Evolutionary conservation across 2,113 vertebrate genomes (phyloP), one percentile per base, ranked within the genome.

Genomic region (Arenaria interpres): DNA sequence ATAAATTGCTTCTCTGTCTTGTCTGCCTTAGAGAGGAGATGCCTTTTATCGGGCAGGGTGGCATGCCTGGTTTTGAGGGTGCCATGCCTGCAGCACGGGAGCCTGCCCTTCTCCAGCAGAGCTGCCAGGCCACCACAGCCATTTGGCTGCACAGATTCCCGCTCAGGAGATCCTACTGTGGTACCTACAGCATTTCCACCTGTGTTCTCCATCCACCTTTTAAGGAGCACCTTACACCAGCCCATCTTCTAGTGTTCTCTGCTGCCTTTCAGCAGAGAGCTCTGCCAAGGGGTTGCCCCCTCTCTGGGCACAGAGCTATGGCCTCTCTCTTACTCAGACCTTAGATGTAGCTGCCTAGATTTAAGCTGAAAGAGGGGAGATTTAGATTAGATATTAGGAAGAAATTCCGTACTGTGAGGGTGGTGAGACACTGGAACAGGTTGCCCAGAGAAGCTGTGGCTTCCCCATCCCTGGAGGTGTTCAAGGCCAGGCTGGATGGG

Each of bases 261-360:
- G 25, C 35, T 87, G 25, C 53, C 39, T 60, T 56, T 48, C 33
- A 11, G 48, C 63, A n/a, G 39, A 48, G 60, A 24, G 53, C 71
- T 32, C 33, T 83, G 77, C 59, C 2, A 2, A 59, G 75, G 45
- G 54, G 6, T 51, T 74, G 45, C 30, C 63, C 14, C 54, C 14
- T 3, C 48, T 48, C 46, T 1, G 2, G 37, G 21, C 14, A 3
- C 10, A 75, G 64, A 43, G 43, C 56, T 14, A 3, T 1, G 10
- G 63, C 56, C 37, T 54, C 32, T 21, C 33, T 89, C 12, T 37
- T 84, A 8, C n/a, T 62, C 59, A 57, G 45, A 39, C 76, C 2
- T 4, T 19, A 18, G 33, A 14, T 22, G 45, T 45, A 53, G 78
- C 66, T 76, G 56, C 66, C 66, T 14, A 10, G 15, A 17, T 54